Evolutionary conservation across 2,888 invertebrate species (phyloP), one percentile per base, ranked within the genome.

Genomic region (Megastigmus dorsalis): DNA sequence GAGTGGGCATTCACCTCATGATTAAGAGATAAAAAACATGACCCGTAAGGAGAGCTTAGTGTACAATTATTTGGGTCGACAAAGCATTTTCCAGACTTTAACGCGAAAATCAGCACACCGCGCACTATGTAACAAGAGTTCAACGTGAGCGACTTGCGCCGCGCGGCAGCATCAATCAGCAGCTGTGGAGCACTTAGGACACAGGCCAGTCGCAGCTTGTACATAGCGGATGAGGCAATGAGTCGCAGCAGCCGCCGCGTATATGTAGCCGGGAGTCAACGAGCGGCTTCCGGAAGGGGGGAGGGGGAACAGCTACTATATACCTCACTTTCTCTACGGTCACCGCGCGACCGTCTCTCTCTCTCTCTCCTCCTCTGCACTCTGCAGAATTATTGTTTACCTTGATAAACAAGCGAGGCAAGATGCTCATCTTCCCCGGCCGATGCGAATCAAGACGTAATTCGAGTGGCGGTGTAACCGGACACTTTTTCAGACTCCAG

Each of bases 161-260:
- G 20, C 10, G 20, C 41, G 41, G 28, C 59, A n/a, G 15, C 30
- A 30, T 52, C 52, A 30, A 28, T 52, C 9, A 20, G 52, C 6
- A 45, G 13, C 10, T 18, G 20, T n/a, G 20, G 45, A 4, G 20
- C 45, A 57, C 23, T 10, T 3, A 2, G 5, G 10, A 45, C 67
- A 71, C 65, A 71, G 75, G 78, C 79, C 81, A 81, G 82, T 82
- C 81, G 80, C 75, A n/a, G n/a, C n/a, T 79, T 82, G 82, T 82
- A 80, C 80, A 80, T 81, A 80, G 85, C 87, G 87, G 87, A 87
- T 84, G 86, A 85, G 81, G 81, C 86, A 87, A 87, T 87, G 84
- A 86, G 83, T 82, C 79, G 79, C 28, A 82, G 81, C 80, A 80
- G 81, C 80, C 7, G 36, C 33, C 18, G 57, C 36, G 13, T n/a